phyloP scores from a whole-genome alignment of 2,113 vertebrate species.

The Pongo pygmaeus region DNA sequence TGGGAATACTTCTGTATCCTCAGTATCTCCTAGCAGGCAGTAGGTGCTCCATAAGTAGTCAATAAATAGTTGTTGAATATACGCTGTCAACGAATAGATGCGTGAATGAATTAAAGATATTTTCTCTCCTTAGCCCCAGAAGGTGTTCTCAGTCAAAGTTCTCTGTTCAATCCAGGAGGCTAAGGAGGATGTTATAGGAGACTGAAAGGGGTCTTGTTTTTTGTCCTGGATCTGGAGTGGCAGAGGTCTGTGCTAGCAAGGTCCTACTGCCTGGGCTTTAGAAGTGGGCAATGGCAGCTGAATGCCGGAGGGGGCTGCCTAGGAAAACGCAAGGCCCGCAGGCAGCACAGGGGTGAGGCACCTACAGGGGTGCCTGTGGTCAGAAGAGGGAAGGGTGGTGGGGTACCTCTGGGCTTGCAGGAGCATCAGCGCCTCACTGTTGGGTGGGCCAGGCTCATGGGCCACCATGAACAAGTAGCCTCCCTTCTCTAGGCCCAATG shows the following conservation, averaged over 20 bases:
- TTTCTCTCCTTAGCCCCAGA: not conserved
- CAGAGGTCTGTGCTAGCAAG: not conserved
- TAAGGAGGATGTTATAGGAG: not conserved
- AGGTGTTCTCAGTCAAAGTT: not conserved
- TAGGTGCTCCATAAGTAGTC: not conserved
- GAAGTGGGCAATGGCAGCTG: not conserved
- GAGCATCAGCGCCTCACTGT: not conserved
- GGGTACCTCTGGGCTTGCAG: accelerated
- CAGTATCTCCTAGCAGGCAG: not conserved
- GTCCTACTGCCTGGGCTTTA: not conserved
- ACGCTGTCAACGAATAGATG: not conserved
- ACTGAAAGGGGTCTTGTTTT: not conserved
- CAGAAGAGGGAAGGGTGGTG: not conserved
- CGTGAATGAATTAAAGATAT: not conserved
- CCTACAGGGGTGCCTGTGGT: not conserved
- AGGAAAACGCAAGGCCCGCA: not conserved
- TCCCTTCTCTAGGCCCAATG: not conserved
- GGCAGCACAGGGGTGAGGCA: not conserved
- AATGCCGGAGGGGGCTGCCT: not conserved
- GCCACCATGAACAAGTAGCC: not conserved
- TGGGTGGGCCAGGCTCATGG: not conserved
- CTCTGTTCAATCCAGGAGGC: not conserved
- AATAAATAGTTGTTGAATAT: not conserved
- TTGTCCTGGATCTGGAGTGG: not conserved
- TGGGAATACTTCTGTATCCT: not conserved